Conservation (phyloP, 2,888 invertebrate species). For the Tanytarsus gracilentus region DNA sequence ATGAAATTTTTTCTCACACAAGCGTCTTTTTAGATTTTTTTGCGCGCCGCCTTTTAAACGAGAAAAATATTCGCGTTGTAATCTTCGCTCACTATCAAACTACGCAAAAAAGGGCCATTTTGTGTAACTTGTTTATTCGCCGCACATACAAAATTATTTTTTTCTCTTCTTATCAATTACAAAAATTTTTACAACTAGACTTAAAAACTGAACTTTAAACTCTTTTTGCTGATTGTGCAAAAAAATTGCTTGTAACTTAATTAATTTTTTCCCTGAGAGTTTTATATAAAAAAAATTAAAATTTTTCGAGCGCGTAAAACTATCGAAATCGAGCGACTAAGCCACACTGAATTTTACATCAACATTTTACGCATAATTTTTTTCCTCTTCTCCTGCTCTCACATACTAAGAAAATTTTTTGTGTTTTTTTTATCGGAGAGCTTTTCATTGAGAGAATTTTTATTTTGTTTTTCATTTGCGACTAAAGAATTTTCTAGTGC, state of each 20-base stretch:
- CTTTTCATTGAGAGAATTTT: slow-evolving; percentile 20
- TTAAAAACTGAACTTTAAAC: not conserved
- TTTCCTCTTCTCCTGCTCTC: not conserved
- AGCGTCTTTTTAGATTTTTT: too few species aligned
- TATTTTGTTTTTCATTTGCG: not conserved
- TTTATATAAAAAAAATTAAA: too few species aligned
- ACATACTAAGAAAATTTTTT: slow-evolving; percentile 1
- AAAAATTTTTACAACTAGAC: not conserved
- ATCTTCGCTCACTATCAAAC: not conserved
- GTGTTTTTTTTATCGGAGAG: slow-evolving; percentile 25
- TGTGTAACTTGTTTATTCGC: not conserved
- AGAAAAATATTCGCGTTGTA: too few species aligned
- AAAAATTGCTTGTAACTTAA: not conserved
- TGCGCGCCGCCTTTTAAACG: too few species aligned
- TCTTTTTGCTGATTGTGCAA: not conserved
- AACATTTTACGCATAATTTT: slow-evolving; percentile 27
- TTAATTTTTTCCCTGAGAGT: slow-evolving; percentile 7
- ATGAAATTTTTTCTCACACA: too few species aligned
- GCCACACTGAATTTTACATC: slow-evolving; percentile 24
- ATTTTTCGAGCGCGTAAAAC: slow-evolving; percentile 11
- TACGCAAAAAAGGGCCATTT: not conserved
- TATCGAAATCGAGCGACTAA: slow-evolving; percentile 9
- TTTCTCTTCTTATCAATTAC: not conserved
- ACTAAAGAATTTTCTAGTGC: too few species aligned
- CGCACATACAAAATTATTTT: not conserved